Conservation (phyloP, 2,113 vertebrate species). For the Oreochromis aureus region DNA sequence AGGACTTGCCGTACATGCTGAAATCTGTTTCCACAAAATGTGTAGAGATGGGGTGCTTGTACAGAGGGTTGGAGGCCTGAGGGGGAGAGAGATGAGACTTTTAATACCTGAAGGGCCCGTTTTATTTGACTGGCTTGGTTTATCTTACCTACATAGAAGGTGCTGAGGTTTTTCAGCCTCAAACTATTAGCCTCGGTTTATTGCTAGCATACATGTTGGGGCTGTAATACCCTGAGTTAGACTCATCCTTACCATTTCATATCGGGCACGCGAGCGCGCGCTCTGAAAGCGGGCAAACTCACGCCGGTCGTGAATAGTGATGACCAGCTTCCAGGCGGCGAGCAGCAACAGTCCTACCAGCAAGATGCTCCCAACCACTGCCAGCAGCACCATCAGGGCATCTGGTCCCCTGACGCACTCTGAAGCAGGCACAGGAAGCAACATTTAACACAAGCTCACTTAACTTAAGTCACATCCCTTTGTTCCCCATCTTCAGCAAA, state of each 20-base stretch:
- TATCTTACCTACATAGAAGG: neutral
- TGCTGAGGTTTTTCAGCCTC: neutral
- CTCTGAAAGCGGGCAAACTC: constrained; percentile 93
- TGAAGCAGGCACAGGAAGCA: constrained; percentile 32
- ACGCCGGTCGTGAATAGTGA: constrained; percentile 89
- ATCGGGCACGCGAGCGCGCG: constrained; percentile 87
- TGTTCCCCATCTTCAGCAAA: neutral
- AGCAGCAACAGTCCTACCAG: constrained; percentile 84
- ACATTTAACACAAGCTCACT: neutral
- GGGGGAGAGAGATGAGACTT: neutral
- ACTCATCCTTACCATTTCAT: constrained; percentile 85
- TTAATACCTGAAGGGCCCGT: neutral
- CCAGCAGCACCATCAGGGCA: constrained; percentile 80
- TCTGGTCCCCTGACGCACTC: constrained; percentile 82
- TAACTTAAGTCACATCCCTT: neutral
- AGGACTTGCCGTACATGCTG: constrained; percentile 83
- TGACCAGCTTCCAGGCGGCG: constrained; percentile 87
- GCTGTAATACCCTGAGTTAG: neutral
- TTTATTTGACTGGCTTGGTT: neutral
- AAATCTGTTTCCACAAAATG: constrained; percentile 83
- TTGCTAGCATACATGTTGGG: neutral
- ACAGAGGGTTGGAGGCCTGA: constrained; percentile 94
- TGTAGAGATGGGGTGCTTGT: constrained; percentile 86
- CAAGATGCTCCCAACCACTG: constrained; percentile 87
- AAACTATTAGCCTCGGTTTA: neutral